Evolutionary conservation across 2,113 vertebrate genomes (phyloP), one percentile per base, ranked within the genome.

Genomic region (Malurus elegans): DNA sequence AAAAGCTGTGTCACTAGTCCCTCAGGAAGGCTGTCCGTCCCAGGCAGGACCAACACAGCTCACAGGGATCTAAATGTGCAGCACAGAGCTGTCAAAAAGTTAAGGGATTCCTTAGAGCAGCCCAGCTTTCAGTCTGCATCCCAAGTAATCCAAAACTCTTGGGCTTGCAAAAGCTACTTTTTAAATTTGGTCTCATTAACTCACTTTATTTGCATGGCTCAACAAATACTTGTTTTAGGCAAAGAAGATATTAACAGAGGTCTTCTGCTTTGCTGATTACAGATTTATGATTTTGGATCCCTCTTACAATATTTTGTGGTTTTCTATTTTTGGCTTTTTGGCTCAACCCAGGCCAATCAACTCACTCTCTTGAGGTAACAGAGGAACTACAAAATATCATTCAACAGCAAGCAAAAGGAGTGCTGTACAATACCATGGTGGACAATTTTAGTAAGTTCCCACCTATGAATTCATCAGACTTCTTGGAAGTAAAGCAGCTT

Each of bases 241-340:
- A 62, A 88, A 86, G 88, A 92, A 62, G 91, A 92, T 73, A 44
- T 79, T 88, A 92, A 80, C 47, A 78, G 75, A 88, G 64, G 28
- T 67, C 93, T 56, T 92, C 56, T 78, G 60, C 89, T 92, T 90
- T 79, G 44, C 61, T 93, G 82, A 86, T 90, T 86, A 64, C 44
- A 71, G 71, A 88, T 96, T 93, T 92, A 88, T 74, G 64, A 80
- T 92, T 94, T 70, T 86, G 51, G 91, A 64, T 94, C 67, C 92
- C 86, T 78, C 26, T 85, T 96, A 86, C 62, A 71, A n/a, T 92
- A 93, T 80, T 93, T 66, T 64, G 64, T 92, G 90, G 79, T 56
- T 94, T 94, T 87, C 76, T 93, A 61, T 88, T 95, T 94, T 80
- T 88, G 51, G 4, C 23, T 85, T 83, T 91, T 81, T 86, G 76